Evolutionary conservation across 2,113 vertebrate genomes (phyloP).

Genomic region (rat (Rattus norvegicus)): GRCr8 NC_086032.1:43137501-43138000

Average conservation of each 20-base stretch:
- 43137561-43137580: neutral
- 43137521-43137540: neutral
- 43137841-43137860: neutral
- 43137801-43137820: neutral
- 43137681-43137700: conserved; percentile 7
- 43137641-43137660: conserved; percentile 36
- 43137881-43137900: neutral
- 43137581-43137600: neutral
- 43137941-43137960: neutral
- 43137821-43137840: neutral
- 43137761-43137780: neutral
- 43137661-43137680: neutral
- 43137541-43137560: neutral
- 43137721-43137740: conserved; percentile 25
- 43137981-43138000: neutral
- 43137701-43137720: conserved; percentile 28
- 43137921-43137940: neutral
- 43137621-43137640: neutral
- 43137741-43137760: neutral
- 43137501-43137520: neutral
- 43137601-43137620: conserved; percentile 64
- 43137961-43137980: neutral
- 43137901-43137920: neutral
- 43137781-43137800: neutral
- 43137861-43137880: neutral